Conservation (phyloP, 2,797 vertebrate genomes). For the Apogon hyalosoma region DNA sequence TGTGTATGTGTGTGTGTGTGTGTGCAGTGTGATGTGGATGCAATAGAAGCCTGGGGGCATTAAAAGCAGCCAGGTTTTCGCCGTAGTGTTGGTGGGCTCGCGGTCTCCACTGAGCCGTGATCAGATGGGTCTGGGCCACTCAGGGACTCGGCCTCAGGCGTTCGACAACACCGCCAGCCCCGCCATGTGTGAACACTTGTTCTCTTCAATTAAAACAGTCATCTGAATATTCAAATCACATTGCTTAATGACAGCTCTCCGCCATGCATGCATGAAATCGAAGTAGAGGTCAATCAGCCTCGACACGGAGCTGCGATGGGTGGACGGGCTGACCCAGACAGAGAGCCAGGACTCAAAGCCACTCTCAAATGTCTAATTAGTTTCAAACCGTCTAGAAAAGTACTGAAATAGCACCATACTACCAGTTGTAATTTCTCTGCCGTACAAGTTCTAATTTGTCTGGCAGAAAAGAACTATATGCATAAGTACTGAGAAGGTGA, state of each 20-base stretch:
- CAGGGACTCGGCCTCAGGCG: constrained; percentile 75
- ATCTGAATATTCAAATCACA: constrained; percentile 82
- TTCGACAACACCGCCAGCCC: constrained; percentile 73
- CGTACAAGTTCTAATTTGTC: neutral
- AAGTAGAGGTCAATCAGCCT: constrained; percentile 61
- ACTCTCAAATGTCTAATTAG: constrained; percentile 31
- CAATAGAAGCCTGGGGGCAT: constrained; percentile 71
- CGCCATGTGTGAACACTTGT: constrained; percentile 82
- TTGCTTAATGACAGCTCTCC: constrained; percentile 72
- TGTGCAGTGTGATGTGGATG: constrained; percentile 36
- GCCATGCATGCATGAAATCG: constrained; percentile 62
- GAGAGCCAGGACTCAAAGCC: constrained; percentile 15
- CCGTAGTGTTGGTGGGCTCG: constrained; percentile 69
- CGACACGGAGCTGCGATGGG: constrained; percentile 20
- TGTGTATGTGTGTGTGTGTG: constrained; percentile 32
- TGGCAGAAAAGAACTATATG: too few relatives aligned
- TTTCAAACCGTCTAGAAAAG: constrained; percentile 21
- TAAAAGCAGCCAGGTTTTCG: constrained; percentile 75
- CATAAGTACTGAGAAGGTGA: neutral
- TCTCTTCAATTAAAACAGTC: constrained; percentile 84
- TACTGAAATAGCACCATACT: neutral
- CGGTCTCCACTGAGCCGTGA: constrained; percentile 76
- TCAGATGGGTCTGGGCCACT: constrained; percentile 78
- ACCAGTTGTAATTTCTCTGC: neutral
- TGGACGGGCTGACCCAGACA: constrained; percentile 38